Percentiles rank a stretch among this genome's conserved stretches.
Evolutionary conservation across 2,888 invertebrate genomes (phyloP).

Genomic region (Drosophila austrosaltans): DNA sequence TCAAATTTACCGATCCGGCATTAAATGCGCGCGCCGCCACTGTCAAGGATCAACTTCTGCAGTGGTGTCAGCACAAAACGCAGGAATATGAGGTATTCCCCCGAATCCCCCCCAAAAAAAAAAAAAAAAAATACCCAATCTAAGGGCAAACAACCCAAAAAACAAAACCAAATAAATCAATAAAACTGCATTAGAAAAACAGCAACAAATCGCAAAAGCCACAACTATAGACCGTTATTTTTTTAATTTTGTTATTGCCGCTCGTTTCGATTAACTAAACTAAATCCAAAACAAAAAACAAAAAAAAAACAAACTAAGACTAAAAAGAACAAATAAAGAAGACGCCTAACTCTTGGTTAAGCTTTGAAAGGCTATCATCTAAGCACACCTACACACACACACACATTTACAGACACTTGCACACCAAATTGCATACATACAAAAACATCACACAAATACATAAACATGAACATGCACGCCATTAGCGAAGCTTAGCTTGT

Average conservation of each 20-base stretch:
- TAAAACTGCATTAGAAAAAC: constrained; percentile 29
- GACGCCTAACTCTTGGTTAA: constrained; percentile 59
- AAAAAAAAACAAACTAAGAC: constrained; percentile 27
- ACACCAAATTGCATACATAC: constrained; percentile 31
- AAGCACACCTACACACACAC: constrained; percentile 29
- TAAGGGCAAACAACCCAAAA: constrained; percentile 49
- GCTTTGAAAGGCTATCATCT: constrained; percentile 53
- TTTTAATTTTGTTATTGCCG: constrained; percentile 20
- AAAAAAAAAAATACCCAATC: background rate
- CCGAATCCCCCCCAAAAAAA: background rate
- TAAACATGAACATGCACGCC: constrained; percentile 24
- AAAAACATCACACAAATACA: constrained; percentile 25
- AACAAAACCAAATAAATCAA: constrained; percentile 44
- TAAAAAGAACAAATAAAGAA: constrained; percentile 44
- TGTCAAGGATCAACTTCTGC: constrained; percentile 97
- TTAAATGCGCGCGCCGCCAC: constrained; percentile 95
- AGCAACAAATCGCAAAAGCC: constrained; percentile 33
- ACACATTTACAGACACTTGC: constrained; percentile 31
- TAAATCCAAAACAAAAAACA: constrained; percentile 26
- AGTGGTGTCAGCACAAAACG: constrained; percentile 99
- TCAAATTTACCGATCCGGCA: constrained; percentile 96
- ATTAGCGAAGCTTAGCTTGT: constrained; percentile 30
- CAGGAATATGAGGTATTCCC: constrained; percentile 96
- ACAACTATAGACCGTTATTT: constrained; percentile 23
- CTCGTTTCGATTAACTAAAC: constrained; percentile 12